Conservation (phyloP, 1,140 invertebrate genomes). For the Idris sp. region DNA sequence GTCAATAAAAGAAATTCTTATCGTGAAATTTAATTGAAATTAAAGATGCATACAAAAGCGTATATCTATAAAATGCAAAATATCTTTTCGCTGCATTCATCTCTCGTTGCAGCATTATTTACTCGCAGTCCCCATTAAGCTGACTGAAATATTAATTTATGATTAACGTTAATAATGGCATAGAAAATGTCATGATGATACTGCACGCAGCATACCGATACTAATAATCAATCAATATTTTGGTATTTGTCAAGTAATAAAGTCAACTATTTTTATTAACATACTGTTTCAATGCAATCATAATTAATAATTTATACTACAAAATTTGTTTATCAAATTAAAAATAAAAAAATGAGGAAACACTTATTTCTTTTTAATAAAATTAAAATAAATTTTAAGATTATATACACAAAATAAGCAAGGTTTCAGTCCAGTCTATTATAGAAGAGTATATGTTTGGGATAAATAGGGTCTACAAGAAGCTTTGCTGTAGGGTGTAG, state of each 20-base stretch:
- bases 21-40: not conserved
- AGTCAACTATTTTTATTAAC: too few species aligned
- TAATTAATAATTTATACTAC: too few species aligned
- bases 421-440: slow-evolving; percentile 48
- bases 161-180: slow-evolving; percentile 63
- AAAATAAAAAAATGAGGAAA: too few species aligned
- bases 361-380: too few species aligned
- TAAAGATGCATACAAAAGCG: slow-evolving; percentile 1
- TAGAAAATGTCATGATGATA: slow-evolving; percentile 50
- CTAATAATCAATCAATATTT: slow-evolving; percentile 46
- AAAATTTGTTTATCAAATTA: too few species aligned
- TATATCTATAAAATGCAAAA: slow-evolving; percentile 6
- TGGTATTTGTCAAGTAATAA: slow-evolving; percentile 6
- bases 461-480: slow-evolving; percentile 57
- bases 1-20: too few species aligned
- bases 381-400: too few species aligned
- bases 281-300: too few species aligned
- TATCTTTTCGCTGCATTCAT: slow-evolving; percentile 14
- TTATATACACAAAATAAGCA: slow-evolving; percentile 54
- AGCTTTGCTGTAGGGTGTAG: slow-evolving; percentile 44
- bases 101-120: slow-evolving; percentile 44
- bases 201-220: slow-evolving; percentile 29
- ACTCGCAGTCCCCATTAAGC: slow-evolving; percentile 60
- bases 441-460: slow-evolving; percentile 44
- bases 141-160: slow-evolving; percentile 55